Conservation (phyloP, 2,888 invertebrate genomes). For the Pseudeuparius sepicola region DNA sequence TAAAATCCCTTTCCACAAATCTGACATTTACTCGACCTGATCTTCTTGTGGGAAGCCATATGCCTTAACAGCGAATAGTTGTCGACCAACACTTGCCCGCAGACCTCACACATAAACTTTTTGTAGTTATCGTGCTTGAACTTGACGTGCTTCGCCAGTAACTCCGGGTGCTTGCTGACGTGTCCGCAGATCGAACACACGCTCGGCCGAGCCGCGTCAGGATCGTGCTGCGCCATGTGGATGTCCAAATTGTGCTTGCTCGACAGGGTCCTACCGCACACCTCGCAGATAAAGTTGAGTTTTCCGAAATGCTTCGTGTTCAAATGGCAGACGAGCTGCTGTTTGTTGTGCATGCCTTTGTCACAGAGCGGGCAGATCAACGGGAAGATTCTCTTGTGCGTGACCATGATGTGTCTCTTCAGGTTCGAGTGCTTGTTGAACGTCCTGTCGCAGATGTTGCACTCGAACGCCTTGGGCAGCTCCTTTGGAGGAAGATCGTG, state of each 20-base stretch:
- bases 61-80: conserved; percentile 23
- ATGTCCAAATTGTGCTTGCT: conserved; percentile 6
- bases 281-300: conserved; percentile 5
- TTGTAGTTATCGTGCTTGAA: conserved; percentile 23
- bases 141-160: conserved; percentile 20
- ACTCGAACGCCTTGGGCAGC: conserved; percentile 16
- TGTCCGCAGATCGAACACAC: too few species aligned
- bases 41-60: conserved; percentile 37
- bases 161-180: too few species aligned
- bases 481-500: too few species aligned
- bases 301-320: conserved; percentile 16
- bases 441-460: conserved; percentile 17
- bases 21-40: conserved; percentile 38
- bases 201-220: too few species aligned
- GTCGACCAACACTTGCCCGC: conserved; percentile 36
- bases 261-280: conserved; percentile 10
- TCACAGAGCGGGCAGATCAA: too few species aligned
- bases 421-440: conserved; percentile 19
- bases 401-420: conserved; percentile 19
- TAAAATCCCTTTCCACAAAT: conserved; percentile 28
- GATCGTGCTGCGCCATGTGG: conserved; percentile 13
- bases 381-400: too few species aligned
- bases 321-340: conserved; percentile 19
- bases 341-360: conserved; percentile 17
- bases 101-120: conserved; percentile 37